Conservation (phyloP, 2,888 invertebrate genomes). For the Doris montereyensis region DNA sequence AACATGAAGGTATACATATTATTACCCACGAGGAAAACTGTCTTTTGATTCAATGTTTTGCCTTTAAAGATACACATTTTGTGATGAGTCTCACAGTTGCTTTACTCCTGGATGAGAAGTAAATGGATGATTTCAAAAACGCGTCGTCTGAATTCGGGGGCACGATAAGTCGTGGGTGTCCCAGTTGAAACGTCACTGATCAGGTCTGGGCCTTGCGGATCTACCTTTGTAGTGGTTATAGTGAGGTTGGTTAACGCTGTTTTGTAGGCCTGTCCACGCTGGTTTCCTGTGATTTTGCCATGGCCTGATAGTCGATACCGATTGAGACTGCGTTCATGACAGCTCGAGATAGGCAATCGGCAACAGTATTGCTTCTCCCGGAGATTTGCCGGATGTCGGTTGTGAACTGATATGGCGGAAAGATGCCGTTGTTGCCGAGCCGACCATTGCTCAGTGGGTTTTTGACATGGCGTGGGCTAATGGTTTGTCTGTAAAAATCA, state of each 20-base stretch:
- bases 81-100: no score
- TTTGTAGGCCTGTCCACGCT: slow-evolving; percentile 9
- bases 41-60: no score
- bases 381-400: slow-evolving; percentile 14
- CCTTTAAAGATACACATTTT: no score
- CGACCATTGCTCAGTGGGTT: not conserved
- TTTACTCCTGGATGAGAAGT: no score
- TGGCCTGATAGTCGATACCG: slow-evolving; percentile 20
- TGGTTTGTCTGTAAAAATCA: no score
- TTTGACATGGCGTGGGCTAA: no score
- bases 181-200: no score
- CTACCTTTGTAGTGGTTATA: not conserved
- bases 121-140: no score
- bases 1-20: no score
- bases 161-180: no score
- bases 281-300: not conserved
- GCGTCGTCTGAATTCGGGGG: no score
- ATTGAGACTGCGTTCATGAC: slow-evolving; percentile 1
- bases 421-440: slow-evolving; percentile 16
- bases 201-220: not conserved
- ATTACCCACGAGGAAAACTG: no score
- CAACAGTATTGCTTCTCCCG: not conserved
- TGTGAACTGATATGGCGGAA: not conserved
- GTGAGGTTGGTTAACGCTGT: not conserved
- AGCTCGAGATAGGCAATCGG: slow-evolving; percentile 19